phyloP scores from a whole-genome alignment of 1,140 invertebrate species.

The Paralvinella palmiformis region DNA sequence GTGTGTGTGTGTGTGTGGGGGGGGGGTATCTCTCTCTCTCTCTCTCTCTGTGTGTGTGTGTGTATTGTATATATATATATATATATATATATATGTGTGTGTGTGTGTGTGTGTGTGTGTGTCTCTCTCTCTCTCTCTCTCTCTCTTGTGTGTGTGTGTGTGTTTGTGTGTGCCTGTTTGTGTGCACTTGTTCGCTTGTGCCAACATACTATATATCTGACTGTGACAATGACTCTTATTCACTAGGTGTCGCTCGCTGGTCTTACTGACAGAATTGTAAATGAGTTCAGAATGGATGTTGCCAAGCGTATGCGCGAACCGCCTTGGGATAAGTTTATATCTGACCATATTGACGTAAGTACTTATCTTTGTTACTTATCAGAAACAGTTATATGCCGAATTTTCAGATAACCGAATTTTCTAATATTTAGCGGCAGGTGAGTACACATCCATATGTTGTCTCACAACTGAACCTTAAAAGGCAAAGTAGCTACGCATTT shows the following conservation, averaged over 20 bases:
- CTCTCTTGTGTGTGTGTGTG: neutral
- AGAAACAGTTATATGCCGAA: too few species aligned
- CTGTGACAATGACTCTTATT: neutral
- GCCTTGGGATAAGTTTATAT: conserved; percentile 2
- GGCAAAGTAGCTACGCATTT: too few species aligned
- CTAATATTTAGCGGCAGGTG: too few species aligned
- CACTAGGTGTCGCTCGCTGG: conserved; percentile 13
- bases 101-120: neutral
- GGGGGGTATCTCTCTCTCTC: neutral
- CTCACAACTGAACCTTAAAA: too few species aligned
- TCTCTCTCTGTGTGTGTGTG: neutral
- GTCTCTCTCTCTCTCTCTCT: neutral
- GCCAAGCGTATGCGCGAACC: conserved; percentile 13
- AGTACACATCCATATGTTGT: too few species aligned
- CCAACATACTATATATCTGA: neutral
- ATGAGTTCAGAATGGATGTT: conserved; percentile 14
- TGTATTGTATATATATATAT: neutral
- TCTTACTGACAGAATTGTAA: conserved; percentile 4
- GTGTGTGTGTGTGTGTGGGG: neutral
- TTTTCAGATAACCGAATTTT: too few species aligned
- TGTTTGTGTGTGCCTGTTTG: neutral
- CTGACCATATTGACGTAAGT: conserved; percentile 10
- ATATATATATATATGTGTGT: neutral
- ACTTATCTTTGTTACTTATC: too few species aligned
- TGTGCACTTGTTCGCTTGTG: neutral